phyloP scores from a whole-genome alignment of 2,888 invertebrate species.

The Agriopis aurantiaria region DNA sequence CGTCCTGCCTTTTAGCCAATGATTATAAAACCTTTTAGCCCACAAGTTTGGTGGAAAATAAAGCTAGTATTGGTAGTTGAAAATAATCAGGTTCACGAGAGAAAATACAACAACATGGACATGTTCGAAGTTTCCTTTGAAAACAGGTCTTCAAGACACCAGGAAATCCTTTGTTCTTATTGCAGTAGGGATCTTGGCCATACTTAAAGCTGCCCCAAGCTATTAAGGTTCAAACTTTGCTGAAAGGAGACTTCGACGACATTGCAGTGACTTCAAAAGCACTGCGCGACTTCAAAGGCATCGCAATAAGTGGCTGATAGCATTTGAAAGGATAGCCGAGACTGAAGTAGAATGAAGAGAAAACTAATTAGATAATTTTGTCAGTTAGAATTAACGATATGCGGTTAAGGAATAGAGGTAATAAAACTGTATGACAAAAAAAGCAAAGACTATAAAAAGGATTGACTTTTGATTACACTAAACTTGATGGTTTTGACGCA shows the following conservation, averaged over 20 bases:
- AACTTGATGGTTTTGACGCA: background rate
- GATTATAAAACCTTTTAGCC: background rate
- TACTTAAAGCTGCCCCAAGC: conserved; percentile 18
- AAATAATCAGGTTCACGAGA: background rate
- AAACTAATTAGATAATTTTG: background rate
- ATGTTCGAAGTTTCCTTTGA: conserved; percentile 13
- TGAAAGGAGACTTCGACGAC: conserved; percentile 20
- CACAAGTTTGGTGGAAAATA: background rate
- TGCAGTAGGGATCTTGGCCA: conserved; percentile 11
- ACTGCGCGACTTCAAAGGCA: conserved; percentile 12
- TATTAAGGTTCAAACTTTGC: conserved; percentile 25
- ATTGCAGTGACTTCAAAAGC: conserved; percentile 16
- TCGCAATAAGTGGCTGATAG: conserved; percentile 15
- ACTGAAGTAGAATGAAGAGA: background rate
- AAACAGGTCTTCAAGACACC: conserved; percentile 19
- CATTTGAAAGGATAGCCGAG: conserved; percentile 7
- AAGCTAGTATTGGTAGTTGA: background rate
- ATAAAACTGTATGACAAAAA: background rate
- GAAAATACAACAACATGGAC: background rate
- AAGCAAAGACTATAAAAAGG: too few relatives aligned
- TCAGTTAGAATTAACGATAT: background rate
- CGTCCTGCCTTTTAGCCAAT: background rate
- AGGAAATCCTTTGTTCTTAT: conserved; percentile 20
- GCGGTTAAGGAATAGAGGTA: background rate
- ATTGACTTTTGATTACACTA: too few relatives aligned